Evolutionary conservation across 2,797 vertebrate species (phyloP).

Genomic region (Typhlichthys eigenmanni): DNA sequence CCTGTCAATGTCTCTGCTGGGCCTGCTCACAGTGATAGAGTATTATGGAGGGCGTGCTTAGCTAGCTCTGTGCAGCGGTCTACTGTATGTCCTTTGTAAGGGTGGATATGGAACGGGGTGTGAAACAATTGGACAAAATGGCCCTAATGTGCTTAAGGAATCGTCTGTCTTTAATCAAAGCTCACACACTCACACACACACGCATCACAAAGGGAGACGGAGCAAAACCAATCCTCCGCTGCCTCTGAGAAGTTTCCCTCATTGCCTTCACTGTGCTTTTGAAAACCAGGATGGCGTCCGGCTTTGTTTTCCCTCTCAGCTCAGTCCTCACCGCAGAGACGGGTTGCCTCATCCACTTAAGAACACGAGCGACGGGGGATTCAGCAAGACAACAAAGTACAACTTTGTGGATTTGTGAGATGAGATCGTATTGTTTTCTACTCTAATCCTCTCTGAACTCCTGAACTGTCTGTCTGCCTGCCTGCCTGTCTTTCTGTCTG

Average conservation of each 20-base stretch:
- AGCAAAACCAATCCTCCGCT: slow-evolving; percentile 73
- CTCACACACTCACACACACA: slow-evolving; percentile 80
- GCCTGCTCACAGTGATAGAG: slow-evolving; percentile 74
- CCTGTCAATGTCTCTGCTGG: slow-evolving; percentile 58
- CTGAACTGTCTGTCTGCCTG: neutral
- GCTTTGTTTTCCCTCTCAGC: slow-evolving; percentile 53
- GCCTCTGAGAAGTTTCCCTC: slow-evolving; percentile 3
- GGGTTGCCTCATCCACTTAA: slow-evolving; percentile 66
- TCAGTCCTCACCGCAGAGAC: slow-evolving; percentile 52
- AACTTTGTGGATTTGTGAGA: slow-evolving; percentile 51
- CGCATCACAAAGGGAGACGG: slow-evolving; percentile 77
- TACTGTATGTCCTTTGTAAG: slow-evolving; percentile 69
- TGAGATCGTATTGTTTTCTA: slow-evolving; percentile 31
- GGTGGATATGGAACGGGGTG: slow-evolving; percentile 79
- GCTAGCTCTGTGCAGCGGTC: slow-evolving; percentile 68
- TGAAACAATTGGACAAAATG: slow-evolving; percentile 83
- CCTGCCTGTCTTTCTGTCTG: no score
- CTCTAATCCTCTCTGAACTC: slow-evolving; percentile 26
- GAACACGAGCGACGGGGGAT: slow-evolving; percentile 38
- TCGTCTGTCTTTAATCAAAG: slow-evolving; percentile 84
- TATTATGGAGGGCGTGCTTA: slow-evolving; percentile 64
- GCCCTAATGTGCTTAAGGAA: slow-evolving; percentile 82
- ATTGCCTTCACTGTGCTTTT: slow-evolving; percentile 49
- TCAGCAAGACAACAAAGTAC: slow-evolving; percentile 36
- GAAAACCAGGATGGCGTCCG: slow-evolving; percentile 66